Conservation (phyloP, 2,888 invertebrate species). For the Lacanobia wlatinum region DNA sequence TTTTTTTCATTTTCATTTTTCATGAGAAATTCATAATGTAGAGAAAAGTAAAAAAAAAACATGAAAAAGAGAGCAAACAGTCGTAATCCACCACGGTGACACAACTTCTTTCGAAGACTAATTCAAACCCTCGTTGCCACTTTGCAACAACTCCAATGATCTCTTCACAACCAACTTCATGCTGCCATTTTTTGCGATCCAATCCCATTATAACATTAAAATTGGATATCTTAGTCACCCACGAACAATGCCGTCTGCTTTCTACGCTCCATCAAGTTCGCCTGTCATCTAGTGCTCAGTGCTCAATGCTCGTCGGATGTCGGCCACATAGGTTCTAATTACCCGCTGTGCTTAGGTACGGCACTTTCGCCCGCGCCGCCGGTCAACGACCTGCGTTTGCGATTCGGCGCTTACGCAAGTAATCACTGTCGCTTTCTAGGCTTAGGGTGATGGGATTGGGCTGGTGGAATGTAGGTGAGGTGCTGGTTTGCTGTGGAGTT, state of each 20-base stretch:
- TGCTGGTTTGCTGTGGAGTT: constrained; percentile 5
- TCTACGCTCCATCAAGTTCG: constrained; percentile 39
- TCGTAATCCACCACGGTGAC: background rate
- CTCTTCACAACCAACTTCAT: background rate
- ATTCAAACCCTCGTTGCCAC: no score
- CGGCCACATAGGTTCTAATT: constrained; percentile 73
- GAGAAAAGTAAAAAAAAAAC: no score
- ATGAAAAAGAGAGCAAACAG: background rate
- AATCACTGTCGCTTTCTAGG: constrained; percentile 88
- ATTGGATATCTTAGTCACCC: constrained; percentile 14
- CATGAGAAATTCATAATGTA: no score
- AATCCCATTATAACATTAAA: constrained; percentile 16
- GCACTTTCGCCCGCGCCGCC: constrained; percentile 83
- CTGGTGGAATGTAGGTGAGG: constrained; percentile 24
- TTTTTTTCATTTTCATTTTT: no score
- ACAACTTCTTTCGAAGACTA: background rate
- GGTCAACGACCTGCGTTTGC: constrained; percentile 80
- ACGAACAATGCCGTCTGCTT: constrained; percentile 31
- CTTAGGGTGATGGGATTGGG: constrained; percentile 69
- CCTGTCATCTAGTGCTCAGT: constrained; percentile 35
- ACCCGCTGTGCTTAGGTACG: constrained; percentile 73
- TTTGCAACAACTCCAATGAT: background rate
- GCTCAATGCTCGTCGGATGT: constrained; percentile 47
- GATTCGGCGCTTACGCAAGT: constrained; percentile 86
- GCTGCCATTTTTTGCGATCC: constrained; percentile 3